These are phyloP conservation scores for Ceratina japonica DNA, from an alignment of 1,140 invertebrate species.

Conservation along the genomic window DNA sequence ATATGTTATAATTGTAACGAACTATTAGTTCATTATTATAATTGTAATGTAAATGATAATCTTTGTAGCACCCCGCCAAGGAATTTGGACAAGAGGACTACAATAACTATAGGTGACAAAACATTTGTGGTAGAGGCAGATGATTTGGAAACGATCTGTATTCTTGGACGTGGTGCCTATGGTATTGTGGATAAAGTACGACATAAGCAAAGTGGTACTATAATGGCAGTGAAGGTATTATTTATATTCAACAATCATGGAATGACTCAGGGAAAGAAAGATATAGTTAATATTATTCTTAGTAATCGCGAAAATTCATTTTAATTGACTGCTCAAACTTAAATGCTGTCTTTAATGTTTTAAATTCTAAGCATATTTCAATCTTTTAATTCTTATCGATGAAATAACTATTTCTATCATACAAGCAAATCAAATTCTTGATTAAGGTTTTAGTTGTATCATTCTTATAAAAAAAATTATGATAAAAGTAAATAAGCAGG, in stretches of 20 bases:
- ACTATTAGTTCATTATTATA: neutral
- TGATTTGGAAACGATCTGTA: slow-evolving; percentile 91
- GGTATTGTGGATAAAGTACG: slow-evolving; percentile 98
- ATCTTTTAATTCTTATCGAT: no score
- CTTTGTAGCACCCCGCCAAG: slow-evolving; percentile 85
- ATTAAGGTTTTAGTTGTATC: no score
- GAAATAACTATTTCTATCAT: no score
- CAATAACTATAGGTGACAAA: slow-evolving; percentile 91
- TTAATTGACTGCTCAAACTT: no score
- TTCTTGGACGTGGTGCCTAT: slow-evolving; percentile 96
- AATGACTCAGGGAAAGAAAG: no score
- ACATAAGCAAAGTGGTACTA: slow-evolving; percentile 91
- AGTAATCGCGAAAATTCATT: no score
- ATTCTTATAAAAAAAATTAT: no score
- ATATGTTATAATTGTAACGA: slow-evolving; percentile 24
- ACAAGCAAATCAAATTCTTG: no score
- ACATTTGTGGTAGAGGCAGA: slow-evolving; percentile 95
- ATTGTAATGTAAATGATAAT: slow-evolving; percentile 26
- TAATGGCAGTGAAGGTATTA: slow-evolving; percentile 96
- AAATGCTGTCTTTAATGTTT: no score
- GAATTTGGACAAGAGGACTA: slow-evolving; percentile 91
- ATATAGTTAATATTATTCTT: no score
- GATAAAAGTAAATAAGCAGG: no score
- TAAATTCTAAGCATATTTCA: no score
- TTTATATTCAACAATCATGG: neutral